These are phyloP conservation scores for Danionella cerebrum DNA, from an alignment of 2,113 vertebrate genomes.

Conservation along the genomic window DNA sequence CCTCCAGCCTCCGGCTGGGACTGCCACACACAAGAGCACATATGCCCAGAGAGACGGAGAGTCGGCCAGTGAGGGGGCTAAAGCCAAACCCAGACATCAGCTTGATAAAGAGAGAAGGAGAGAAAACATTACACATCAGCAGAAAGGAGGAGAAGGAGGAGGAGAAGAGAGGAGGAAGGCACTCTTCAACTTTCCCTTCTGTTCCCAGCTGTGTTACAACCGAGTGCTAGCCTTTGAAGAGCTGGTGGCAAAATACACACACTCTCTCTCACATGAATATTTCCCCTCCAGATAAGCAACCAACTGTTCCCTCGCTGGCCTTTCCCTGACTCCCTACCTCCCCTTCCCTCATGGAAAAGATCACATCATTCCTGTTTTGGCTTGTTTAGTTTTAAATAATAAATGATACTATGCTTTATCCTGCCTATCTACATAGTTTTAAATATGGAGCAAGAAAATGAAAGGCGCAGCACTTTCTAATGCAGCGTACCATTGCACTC, in stretches of 20 bases:
- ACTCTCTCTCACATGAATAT: conserved; percentile 30
- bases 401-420: conserved; percentile 34
- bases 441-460: conserved; percentile 27
- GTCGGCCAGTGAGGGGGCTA: conserved; percentile 42
- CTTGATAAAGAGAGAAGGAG: conserved; percentile 20
- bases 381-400: conserved; percentile 43
- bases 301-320: conserved; percentile 41
- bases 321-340: conserved; percentile 29
- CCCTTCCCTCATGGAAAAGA: conserved; percentile 11
- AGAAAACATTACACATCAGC: conserved; percentile 51
- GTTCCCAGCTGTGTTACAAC: conserved; percentile 64
- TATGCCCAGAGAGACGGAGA: conserved; percentile 60
- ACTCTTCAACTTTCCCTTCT: conserved; percentile 63
- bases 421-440: conserved; percentile 33
- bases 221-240: conserved; percentile 62
- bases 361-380: conserved; percentile 22
- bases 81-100: conserved; percentile 26
- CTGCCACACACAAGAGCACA: conserved; percentile 59
- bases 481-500: conserved; percentile 7
- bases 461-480: conserved; percentile 7
- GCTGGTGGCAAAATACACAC: conserved; percentile 62
- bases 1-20: conserved; percentile 42
- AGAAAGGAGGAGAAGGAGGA: conserved; percentile 47
- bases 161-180: conserved; percentile 46
- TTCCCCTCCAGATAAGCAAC: conserved; percentile 38